A percentile compares a stretch with the other conserved stretches of the same genome.
These are phyloP conservation scores for Balanococcus diminutus DNA, from an alignment of 2,888 invertebrate genomes.

Conservation along the genomic window DNA sequence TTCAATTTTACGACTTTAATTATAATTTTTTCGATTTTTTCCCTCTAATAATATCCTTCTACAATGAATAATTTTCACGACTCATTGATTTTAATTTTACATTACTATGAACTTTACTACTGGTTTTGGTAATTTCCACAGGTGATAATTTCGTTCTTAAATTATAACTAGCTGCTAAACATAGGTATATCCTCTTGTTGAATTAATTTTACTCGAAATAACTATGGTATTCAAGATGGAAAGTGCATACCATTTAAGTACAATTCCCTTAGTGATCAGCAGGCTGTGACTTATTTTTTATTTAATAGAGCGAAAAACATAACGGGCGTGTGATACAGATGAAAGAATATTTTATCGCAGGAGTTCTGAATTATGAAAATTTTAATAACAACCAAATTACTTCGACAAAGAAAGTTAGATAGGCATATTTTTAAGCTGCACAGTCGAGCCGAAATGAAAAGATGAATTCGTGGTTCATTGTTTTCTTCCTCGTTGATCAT, in stretches of 20 bases:
- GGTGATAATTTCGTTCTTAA: background rate
- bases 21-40: background rate
- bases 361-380: background rate
- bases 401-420: background rate
- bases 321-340: slow-evolving; percentile 17
- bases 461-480: background rate
- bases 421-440: background rate
- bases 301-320: slow-evolving; percentile 29
- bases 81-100: slow-evolving; percentile 31
- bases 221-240: slow-evolving; percentile 13
- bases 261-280: slow-evolving; percentile 9
- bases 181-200: background rate
- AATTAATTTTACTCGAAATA: background rate
- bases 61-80: background rate
- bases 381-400: background rate
- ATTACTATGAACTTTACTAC: background rate
- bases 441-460: background rate
- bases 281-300: slow-evolving; percentile 36
- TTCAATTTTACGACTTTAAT: background rate
- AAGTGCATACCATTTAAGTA: background rate
- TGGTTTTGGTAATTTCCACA: background rate
- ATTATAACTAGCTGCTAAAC: background rate
- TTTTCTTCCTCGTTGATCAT: background rate
- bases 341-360: slow-evolving; percentile 3
- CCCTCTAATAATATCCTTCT: background rate